Conservation (phyloP, 1,140 invertebrate genomes). For the Drosophila ananassae region DNA sequence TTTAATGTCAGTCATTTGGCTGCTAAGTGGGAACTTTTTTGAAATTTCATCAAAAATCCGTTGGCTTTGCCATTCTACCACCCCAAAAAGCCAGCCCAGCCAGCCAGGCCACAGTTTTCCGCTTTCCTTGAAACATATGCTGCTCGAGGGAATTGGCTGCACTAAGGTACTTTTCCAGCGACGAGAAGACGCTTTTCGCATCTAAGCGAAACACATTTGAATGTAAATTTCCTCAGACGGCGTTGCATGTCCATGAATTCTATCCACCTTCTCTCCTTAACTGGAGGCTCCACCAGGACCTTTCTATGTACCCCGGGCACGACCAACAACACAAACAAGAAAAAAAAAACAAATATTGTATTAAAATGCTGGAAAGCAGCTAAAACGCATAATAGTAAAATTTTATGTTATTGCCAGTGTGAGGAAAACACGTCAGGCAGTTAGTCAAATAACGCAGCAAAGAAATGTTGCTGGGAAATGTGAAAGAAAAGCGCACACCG, state of each 20-base stretch:
- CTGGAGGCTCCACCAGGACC: conserved; percentile 14
- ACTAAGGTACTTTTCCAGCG: conserved; percentile 61
- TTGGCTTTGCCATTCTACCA: conserved; percentile 23
- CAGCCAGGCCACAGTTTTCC: not conserved
- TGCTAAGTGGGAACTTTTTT: conserved; percentile 81
- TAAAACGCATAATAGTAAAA: conserved; percentile 84
- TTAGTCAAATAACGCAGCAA: conserved; percentile 76
- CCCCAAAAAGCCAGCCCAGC: not conserved
- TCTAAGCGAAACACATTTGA: conserved; percentile 83
- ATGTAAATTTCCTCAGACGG: conserved; percentile 79
- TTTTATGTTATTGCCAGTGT: conserved; percentile 83
- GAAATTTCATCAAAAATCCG: conserved; percentile 84
- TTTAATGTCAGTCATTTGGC: conserved; percentile 83
- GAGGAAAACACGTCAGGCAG: conserved; percentile 83
- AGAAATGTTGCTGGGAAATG: conserved; percentile 35
- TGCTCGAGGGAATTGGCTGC: conserved; percentile 78
- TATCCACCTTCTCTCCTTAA: conserved; percentile 33
- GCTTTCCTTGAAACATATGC: conserved; percentile 64
- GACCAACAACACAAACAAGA: not conserved
- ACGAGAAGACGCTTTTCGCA: conserved; percentile 53
- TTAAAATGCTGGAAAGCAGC: conserved; percentile 84
- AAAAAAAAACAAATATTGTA: conserved; percentile 76
- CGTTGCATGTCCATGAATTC: conserved; percentile 82
- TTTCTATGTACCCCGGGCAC: conserved; percentile 49
- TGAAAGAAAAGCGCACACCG: conserved; percentile 52